phyloP scores from a whole-genome alignment of 1,140 invertebrate genomes.

The Pseudomyrmex dendroicus region DNA sequence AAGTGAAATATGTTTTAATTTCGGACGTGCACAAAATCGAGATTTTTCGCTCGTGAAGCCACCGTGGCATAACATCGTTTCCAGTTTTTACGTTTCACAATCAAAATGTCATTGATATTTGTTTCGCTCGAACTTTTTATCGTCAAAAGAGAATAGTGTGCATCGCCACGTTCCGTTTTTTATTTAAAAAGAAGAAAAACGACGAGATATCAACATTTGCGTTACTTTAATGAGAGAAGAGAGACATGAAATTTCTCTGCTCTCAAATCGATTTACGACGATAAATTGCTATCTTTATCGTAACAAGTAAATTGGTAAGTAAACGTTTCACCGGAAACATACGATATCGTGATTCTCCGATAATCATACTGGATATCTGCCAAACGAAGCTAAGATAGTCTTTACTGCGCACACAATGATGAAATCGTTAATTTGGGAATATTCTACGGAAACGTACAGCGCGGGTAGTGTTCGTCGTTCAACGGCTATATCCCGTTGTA shows the following conservation, averaged over 20 bases:
- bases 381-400: neutral
- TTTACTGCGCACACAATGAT: no score
- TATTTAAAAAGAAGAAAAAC: no score
- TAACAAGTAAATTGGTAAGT: slow-evolving; percentile 17
- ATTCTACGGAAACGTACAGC: slow-evolving; percentile 31
- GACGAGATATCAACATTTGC: no score
- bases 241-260: no score
- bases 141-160: no score
- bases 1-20: slow-evolving; percentile 56
- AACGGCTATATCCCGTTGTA: neutral
- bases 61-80: neutral
- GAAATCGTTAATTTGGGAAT: slow-evolving; percentile 40
- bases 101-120: no score
- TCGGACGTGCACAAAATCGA: neutral
- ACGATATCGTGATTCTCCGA: slow-evolving; percentile 10
- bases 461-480: neutral
- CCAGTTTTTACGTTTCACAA: neutral
- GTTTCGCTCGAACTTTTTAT: no score
- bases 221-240: no score
- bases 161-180: no score
- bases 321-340: slow-evolving; percentile 20
- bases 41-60: neutral
- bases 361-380: slow-evolving; percentile 6
- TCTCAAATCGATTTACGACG: neutral
- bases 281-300: slow-evolving; percentile 11